Conservation (phyloP, 2,888 invertebrate species). For the Melitaea athalia region DNA sequence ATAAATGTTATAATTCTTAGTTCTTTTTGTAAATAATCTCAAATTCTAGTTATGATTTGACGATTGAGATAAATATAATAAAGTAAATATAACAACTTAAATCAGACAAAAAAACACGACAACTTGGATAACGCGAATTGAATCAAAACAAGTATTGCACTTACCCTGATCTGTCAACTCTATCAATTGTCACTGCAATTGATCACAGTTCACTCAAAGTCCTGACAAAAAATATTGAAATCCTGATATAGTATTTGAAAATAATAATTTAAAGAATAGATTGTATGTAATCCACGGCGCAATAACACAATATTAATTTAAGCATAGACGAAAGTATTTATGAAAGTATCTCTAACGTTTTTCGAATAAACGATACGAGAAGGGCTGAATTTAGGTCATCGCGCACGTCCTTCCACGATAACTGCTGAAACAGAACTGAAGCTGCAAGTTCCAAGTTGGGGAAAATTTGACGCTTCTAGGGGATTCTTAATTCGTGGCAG, state of each 20-base stretch:
- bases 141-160: slow-evolving; percentile 47
- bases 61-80: no score
- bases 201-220: slow-evolving; percentile 54
- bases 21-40: not conserved
- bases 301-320: no score
- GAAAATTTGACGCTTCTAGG: slow-evolving; percentile 39
- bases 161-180: slow-evolving; percentile 62
- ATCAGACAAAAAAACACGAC: no score
- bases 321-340: slow-evolving; percentile 6
- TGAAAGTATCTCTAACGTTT: slow-evolving; percentile 33
- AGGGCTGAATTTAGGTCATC: slow-evolving; percentile 35
- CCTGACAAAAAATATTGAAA: slow-evolving; percentile 37
- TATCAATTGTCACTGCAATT: slow-evolving; percentile 56
- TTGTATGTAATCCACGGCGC: no score
- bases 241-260: not conserved
- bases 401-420: slow-evolving; percentile 54
- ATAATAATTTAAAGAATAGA: not conserved
- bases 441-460: slow-evolving; percentile 35
- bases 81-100: no score
- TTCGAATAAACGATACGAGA: slow-evolving; percentile 48
- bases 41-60: not conserved
- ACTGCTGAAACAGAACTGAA: slow-evolving; percentile 62
- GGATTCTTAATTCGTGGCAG: slow-evolving; percentile 34
- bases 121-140: slow-evolving; percentile 14
- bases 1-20: not conserved